Base-by-base conservation (phyloP, 2,113 vertebrate genomes). In the Edolisoma coerulescens region DNA sequence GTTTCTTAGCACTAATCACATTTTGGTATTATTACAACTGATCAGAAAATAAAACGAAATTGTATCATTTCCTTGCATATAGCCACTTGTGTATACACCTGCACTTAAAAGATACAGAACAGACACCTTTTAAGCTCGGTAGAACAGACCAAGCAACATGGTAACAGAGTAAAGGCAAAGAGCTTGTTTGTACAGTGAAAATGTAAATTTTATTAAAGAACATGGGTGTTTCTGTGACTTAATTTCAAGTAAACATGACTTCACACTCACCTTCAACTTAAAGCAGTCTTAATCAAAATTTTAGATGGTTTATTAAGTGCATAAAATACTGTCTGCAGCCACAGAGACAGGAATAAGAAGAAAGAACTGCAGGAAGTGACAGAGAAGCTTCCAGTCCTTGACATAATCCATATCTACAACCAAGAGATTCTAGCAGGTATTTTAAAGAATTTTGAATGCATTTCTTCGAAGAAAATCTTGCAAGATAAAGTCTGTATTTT, bases 291-390 rank as follows among this genome's bases (percentile, higher is more conserved):
- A 68, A 87, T 42, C 8, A 71, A 35, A 27, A 53, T 41, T 56
- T 78, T 41, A 32, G 10, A 64, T 26, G 3, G 4, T 26, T 89
- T 30, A 63, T 1, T 42, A 79, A 68, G 33, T 17, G 11, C 33
- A 35, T 27, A 41, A 41, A 86, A 63, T n/a, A 80, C 28, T 45
- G 5, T 22, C 26, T 44, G 37, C 13, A 80, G 37, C n/a, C 90
- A 54, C 0, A 59, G 30, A 82, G 16, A 32, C 3, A 22, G 1
- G 4, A 37, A 3, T 16, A 82, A 41, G 30, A 47, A 59, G 9
- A 47, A 80, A 8, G 3, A 75, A 79, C 32, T 60, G 28, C 21
- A 89, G 24, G 39, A 84, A 63, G 9, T 35, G 13, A 39, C 13
- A 87, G 8, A 76, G 37, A 77, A 77, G 35, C 42, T 92, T 57